Evolutionary conservation across 2,113 vertebrate species (phyloP).

Genomic region (Capreolus pygargus): DNA sequence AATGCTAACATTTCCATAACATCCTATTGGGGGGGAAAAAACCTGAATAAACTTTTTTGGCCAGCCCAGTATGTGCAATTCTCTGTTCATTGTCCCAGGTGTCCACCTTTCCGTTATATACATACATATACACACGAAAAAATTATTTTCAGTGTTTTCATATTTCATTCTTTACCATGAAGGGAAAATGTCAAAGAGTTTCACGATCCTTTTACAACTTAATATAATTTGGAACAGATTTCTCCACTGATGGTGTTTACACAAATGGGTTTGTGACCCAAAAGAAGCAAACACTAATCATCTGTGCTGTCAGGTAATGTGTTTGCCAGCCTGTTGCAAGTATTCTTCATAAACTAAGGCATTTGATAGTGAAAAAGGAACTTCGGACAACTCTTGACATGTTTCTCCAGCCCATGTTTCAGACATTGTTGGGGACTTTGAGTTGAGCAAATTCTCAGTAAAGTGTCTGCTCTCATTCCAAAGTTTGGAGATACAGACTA

Average conservation of each 20-base stretch:
- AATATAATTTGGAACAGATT: neutral
- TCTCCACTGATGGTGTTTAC: neutral
- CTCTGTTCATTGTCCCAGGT: neutral
- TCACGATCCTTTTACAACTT: neutral
- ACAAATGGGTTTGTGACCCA: neutral
- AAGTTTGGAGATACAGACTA: neutral
- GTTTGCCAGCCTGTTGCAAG: neutral
- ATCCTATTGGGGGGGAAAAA: neutral
- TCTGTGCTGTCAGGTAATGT: neutral
- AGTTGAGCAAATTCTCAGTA: neutral
- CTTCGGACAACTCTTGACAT: neutral
- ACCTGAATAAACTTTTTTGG: neutral
- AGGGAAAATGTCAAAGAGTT: neutral
- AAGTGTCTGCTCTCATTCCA: neutral
- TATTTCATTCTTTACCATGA: slow-evolving; percentile 7
- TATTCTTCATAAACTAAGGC: neutral
- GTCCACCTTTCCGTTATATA: neutral
- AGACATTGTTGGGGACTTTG: neutral
- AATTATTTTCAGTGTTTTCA: neutral
- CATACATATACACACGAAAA: neutral
- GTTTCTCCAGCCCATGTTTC: neutral
- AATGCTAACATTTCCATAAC: neutral
- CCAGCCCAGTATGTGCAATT: neutral
- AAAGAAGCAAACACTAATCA: neutral
- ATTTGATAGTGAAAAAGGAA: neutral